A percentile compares a stretch with the other conserved stretches of the same genome.
phyloP scores from a whole-genome alignment of 2,113 vertebrate species.

The Hyaena hyaena region DNA sequence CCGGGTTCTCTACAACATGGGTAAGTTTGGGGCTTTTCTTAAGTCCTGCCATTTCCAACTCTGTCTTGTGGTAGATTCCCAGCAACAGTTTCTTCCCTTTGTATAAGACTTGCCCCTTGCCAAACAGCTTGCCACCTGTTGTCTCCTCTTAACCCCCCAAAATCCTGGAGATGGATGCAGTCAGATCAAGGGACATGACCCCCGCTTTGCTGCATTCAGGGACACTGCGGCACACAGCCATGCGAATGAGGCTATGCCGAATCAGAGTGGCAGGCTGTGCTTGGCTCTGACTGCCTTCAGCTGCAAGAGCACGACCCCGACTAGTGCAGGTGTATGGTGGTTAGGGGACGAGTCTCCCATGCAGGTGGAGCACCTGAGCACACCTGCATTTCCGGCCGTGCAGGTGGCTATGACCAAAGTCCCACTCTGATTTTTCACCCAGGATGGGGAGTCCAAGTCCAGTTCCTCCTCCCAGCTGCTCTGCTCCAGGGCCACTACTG shows the following conservation, averaged over 20 bases:
- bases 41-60: background rate
- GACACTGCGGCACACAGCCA: background rate
- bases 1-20: background rate
- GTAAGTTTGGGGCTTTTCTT: background rate
- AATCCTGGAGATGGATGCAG: background rate
- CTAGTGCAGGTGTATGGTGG: background rate
- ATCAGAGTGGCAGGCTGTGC: background rate
- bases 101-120: slow-evolving; percentile 7
- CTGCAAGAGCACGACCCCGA: fast-evolving
- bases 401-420: background rate
- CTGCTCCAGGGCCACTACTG: too few species aligned
- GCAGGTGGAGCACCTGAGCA: background rate
- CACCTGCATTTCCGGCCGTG: background rate
- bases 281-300: background rate
- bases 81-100: background rate
- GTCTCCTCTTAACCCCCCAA: background rate
- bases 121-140: background rate
- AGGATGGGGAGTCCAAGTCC: background rate
- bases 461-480: background rate
- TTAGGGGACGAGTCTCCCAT: fast-evolving
- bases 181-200: background rate
- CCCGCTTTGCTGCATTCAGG: background rate
- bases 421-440: background rate
- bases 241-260: background rate
- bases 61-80: background rate